A percentile compares a stretch with the other conserved stretches of the same genome.
Conservation (phyloP, 2,888 invertebrate species). For the Bhutanitis thaidina region DNA sequence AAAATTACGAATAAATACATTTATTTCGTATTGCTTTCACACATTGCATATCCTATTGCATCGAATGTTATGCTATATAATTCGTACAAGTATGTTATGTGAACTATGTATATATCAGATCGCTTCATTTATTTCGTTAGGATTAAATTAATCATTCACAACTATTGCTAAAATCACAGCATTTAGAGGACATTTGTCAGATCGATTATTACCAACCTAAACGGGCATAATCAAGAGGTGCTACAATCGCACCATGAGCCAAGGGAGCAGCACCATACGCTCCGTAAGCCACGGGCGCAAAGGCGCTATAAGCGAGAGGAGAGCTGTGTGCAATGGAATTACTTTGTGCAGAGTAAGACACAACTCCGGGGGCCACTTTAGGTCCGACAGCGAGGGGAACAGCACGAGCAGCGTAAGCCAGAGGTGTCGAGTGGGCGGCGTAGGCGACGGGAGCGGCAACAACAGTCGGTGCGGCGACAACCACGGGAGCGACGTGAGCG, state of each 20-base stretch:
- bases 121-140: conserved; percentile 8
- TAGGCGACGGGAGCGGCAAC: conserved; percentile 26
- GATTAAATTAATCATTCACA: neutral
- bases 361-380: conserved; percentile 30
- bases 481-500: conserved; percentile 32
- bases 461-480: conserved; percentile 36
- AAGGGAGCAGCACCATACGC: conserved; percentile 9
- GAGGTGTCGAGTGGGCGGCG: neutral
- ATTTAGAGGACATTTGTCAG: neutral
- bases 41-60: neutral
- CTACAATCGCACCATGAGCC: conserved; percentile 13
- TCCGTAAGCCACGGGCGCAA: conserved; percentile 19
- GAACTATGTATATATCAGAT: too few relatives aligned
- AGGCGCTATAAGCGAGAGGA: conserved; percentile 30
- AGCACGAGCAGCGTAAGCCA: conserved; percentile 23
- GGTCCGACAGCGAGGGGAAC: conserved; percentile 30
- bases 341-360: conserved; percentile 39
- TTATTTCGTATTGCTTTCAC: conserved; percentile 7
- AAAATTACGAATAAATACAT: conserved; percentile 5
- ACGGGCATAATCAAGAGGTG: conserved; percentile 21
- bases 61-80: too few relatives aligned
- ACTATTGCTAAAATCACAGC: too few relatives aligned
- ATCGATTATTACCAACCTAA: neutral
- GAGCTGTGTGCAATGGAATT: conserved; percentile 24
- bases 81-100: neutral